Evolutionary conservation across 2,797 vertebrate species (phyloP).

Genomic region (Gymnoscopelus braueri): DNA sequence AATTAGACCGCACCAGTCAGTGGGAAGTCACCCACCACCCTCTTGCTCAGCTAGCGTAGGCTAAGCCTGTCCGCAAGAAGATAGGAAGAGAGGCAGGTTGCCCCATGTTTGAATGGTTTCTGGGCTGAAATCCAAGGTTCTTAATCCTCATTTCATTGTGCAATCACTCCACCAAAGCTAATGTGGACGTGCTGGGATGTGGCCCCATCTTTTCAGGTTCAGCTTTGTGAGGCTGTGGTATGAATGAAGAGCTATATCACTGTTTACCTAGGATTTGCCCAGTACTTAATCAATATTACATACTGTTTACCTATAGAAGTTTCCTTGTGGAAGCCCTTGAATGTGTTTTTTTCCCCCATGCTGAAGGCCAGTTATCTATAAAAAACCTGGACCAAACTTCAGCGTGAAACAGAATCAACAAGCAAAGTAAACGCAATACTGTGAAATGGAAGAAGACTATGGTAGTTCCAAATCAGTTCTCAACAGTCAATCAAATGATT

Average conservation of each 20-base stretch:
- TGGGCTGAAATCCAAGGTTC: conserved; percentile 72
- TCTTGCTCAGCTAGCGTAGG: conserved; percentile 41
- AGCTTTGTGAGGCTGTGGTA: conserved; percentile 42
- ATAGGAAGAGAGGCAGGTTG: conserved; percentile 56
- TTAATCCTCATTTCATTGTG: conserved; percentile 79
- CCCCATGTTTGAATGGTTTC: conserved; percentile 65
- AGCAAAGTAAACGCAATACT: not conserved
- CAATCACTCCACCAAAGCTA: conserved; percentile 72
- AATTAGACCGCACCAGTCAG: conserved; percentile 33
- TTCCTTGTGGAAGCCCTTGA: conserved; percentile 5
- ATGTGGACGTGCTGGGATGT: conserved; percentile 64
- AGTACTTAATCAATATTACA: too few relatives aligned
- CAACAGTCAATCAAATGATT: too few relatives aligned
- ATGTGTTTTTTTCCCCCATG: not conserved
- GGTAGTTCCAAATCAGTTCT: too few relatives aligned
- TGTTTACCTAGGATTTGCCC: conserved; percentile 9
- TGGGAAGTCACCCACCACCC: conserved; percentile 22
- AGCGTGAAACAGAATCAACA: not conserved
- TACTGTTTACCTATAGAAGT: conserved; percentile 8
- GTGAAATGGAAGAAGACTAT: too few relatives aligned
- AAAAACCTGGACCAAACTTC: too few relatives aligned
- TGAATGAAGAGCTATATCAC: conserved; percentile 16
- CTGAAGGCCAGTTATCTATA: too few relatives aligned
- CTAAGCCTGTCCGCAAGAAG: conserved; percentile 30
- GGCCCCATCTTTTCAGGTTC: conserved; percentile 43